Evolutionary conservation across 2,888 invertebrate species (phyloP).

Genomic region (Eristalinus aeneus): DNA sequence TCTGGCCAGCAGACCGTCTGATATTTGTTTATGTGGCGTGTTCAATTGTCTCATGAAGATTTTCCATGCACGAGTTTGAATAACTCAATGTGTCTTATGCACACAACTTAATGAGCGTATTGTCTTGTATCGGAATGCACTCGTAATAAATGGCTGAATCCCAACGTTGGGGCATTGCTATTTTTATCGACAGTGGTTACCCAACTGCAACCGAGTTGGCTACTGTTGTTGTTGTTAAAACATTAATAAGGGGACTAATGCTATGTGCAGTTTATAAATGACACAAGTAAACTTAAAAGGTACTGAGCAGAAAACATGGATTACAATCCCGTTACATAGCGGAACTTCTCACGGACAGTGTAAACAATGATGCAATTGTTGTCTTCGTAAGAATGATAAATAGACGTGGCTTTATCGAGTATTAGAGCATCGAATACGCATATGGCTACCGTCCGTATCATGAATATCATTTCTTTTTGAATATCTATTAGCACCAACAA

Average conservation of each 20-base stretch:
- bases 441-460: too few relatives aligned
- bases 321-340: background rate
- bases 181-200: background rate
- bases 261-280: background rate
- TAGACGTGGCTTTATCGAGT: too few relatives aligned
- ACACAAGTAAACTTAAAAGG: background rate
- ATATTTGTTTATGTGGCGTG: constrained; percentile 41
- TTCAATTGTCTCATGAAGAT: background rate
- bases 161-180: background rate
- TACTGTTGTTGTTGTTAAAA: background rate
- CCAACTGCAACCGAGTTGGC: background rate
- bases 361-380: too few relatives aligned
- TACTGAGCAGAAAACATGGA: background rate
- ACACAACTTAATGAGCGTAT: constrained; percentile 25
- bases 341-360: too few relatives aligned
- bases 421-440: too few relatives aligned
- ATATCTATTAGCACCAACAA: too few relatives aligned
- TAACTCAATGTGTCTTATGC: constrained; percentile 8
- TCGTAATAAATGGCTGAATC: background rate
- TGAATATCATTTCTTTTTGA: too few relatives aligned
- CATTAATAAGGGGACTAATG: background rate
- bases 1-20: constrained; percentile 57
- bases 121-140: background rate
- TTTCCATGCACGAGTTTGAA: constrained; percentile 16
- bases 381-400: too few relatives aligned